Percentiles rank a stretch among this genome's conserved stretches.
These are phyloP conservation scores for Sebastes kiyomatsui DNA, from an alignment of 2,797 vertebrate species.

Conservation along the genomic window DNA sequence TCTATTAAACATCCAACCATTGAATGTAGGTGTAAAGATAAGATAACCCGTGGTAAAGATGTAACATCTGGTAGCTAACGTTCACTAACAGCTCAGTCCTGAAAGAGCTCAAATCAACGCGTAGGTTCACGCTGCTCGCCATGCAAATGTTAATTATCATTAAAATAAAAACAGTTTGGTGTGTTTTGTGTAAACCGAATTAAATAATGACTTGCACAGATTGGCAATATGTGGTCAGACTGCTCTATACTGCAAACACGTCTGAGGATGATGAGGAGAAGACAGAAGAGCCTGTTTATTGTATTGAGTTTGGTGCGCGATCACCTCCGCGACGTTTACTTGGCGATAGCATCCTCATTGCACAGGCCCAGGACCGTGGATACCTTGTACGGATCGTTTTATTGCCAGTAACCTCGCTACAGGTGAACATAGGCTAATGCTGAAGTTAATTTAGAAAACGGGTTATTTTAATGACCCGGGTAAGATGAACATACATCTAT, in stretches of 20 bases:
- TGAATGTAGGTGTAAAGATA: neutral
- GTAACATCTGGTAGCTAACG: neutral
- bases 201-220: neutral
- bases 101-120: conserved; percentile 41
- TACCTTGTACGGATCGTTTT: neutral
- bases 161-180: neutral
- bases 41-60: fast-evolving
- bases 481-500: conserved; percentile 34
- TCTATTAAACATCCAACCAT: fast-evolving
- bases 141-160: neutral
- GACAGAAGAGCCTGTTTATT: neutral
- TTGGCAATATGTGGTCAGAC: fast-evolving
- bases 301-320: conserved; percentile 3
- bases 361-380: neutral
- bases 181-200: neutral
- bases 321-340: neutral
- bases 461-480: conserved; percentile 20
- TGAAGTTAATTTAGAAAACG: neutral
- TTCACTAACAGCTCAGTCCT: conserved; percentile 36
- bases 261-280: neutral
- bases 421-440: neutral
- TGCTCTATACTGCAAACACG: fast-evolving
- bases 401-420: no score
- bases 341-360: neutral
- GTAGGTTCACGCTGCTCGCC: neutral